Conservation (phyloP, 2,113 vertebrate genomes). For the Semnornis frantzii region DNA sequence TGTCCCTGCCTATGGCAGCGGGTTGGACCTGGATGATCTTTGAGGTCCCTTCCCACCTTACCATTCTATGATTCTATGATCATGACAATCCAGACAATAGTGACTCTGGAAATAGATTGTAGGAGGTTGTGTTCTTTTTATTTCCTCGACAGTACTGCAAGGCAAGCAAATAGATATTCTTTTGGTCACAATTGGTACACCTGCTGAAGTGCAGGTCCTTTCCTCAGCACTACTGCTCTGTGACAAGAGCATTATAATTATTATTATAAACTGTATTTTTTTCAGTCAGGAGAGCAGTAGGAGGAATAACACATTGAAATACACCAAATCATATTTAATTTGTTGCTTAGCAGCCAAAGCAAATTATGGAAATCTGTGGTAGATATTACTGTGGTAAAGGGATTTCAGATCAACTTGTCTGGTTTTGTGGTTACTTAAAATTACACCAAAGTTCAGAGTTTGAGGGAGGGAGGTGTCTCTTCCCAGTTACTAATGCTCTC, state of each 20-base stretch:
- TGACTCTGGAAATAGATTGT: background rate
- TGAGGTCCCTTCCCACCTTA: too few species aligned
- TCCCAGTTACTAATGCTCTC: background rate
- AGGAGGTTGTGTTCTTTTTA: background rate
- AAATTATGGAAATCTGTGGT: slow-evolving; percentile 58
- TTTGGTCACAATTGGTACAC: background rate
- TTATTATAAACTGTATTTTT: slow-evolving; percentile 1
- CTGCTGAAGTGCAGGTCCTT: background rate
- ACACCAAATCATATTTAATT: slow-evolving; percentile 60
- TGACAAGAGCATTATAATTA: background rate
- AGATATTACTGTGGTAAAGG: slow-evolving; percentile 8
- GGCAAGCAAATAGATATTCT: background rate
- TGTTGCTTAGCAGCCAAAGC: slow-evolving; percentile 74
- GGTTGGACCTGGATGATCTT: too few species aligned
- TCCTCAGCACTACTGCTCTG: background rate
- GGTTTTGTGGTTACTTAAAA: background rate
- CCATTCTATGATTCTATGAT: background rate
- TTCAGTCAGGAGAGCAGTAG: slow-evolving; percentile 39
- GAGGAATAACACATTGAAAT: slow-evolving; percentile 65
- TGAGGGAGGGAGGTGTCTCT: background rate
- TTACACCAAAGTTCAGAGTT: background rate
- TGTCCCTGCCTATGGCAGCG: too few species aligned
- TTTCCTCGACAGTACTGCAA: background rate
- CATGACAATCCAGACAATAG: background rate
- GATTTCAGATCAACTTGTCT: slow-evolving; percentile 21